phyloP scores from a whole-genome alignment of 2,113 vertebrate genomes.

The Dissostichus mawsoni region DNA sequence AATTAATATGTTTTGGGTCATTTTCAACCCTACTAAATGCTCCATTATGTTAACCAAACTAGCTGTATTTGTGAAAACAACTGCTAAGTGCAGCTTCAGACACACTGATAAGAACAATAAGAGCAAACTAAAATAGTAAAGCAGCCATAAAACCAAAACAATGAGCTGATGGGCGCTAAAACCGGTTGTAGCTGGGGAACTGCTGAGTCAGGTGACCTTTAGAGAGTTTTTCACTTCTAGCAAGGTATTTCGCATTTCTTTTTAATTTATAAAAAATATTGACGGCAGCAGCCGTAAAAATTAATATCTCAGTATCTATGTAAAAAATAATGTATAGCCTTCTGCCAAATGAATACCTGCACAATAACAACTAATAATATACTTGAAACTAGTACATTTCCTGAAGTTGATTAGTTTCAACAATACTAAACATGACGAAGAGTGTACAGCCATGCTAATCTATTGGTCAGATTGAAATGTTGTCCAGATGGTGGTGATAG shows the following conservation, averaged over 20 bases:
- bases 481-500: background rate
- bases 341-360: too few species aligned
- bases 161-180: background rate
- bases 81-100: background rate
- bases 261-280: background rate
- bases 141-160: background rate
- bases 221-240: background rate
- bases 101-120: background rate
- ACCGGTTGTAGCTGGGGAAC: background rate
- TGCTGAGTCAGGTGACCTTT: background rate
- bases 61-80: background rate
- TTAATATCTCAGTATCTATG: background rate
- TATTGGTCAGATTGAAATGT: background rate
- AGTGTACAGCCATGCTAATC: background rate
- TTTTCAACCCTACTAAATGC: background rate
- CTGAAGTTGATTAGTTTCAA: background rate
- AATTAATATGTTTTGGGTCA: too few species aligned
- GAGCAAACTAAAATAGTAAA: background rate
- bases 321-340: too few species aligned
- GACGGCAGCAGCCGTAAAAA: background rate
- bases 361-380: too few species aligned
- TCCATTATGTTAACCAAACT: background rate
- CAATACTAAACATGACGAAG: background rate
- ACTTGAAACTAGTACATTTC: too few species aligned
- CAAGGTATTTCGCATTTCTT: background rate